Evolutionary conservation across 1,140 invertebrate species (phyloP).

Genomic region (Theocolax elegans): DNA sequence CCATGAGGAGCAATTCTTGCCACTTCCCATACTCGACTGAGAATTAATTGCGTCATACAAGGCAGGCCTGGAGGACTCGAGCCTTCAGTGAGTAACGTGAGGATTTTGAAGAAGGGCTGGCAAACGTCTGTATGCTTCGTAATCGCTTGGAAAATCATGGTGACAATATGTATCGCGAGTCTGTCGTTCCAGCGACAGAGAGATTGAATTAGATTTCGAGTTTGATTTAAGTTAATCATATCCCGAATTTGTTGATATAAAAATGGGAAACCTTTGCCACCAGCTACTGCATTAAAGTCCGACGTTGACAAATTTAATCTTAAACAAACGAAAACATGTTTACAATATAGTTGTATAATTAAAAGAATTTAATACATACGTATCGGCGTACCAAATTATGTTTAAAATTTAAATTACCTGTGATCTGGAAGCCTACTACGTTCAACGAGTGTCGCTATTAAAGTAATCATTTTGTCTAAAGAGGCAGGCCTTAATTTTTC

Average conservation of each 20-base stretch:
- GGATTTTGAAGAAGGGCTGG: constrained; percentile 90
- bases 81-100: constrained; percentile 83
- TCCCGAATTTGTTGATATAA: constrained; percentile 94
- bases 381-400: not conserved
- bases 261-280: constrained; percentile 92
- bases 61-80: constrained; percentile 82
- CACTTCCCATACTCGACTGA: constrained; percentile 90
- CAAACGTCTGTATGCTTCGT: constrained; percentile 90
- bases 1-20: constrained; percentile 90
- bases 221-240: constrained; percentile 91
- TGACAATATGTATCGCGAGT: constrained; percentile 85
- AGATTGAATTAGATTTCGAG: constrained; percentile 90
- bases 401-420: constrained; percentile 46
- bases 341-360: not conserved
- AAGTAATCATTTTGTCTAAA: constrained; percentile 94
- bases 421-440: constrained; percentile 80
- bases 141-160: constrained; percentile 90
- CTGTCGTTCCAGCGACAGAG: constrained; percentile 90
- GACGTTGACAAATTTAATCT: constrained; percentile 80
- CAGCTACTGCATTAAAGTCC: constrained; percentile 85
- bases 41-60: constrained; percentile 88
- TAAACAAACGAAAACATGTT: constrained; percentile 42
- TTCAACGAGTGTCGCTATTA: constrained; percentile 89
- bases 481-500: constrained; percentile 88
- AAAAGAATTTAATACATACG: not conserved